Evolutionary conservation across 2,797 vertebrate genomes (phyloP), one percentile per base, ranked within the genome.

Genomic region (Cuculus canorus): DNA sequence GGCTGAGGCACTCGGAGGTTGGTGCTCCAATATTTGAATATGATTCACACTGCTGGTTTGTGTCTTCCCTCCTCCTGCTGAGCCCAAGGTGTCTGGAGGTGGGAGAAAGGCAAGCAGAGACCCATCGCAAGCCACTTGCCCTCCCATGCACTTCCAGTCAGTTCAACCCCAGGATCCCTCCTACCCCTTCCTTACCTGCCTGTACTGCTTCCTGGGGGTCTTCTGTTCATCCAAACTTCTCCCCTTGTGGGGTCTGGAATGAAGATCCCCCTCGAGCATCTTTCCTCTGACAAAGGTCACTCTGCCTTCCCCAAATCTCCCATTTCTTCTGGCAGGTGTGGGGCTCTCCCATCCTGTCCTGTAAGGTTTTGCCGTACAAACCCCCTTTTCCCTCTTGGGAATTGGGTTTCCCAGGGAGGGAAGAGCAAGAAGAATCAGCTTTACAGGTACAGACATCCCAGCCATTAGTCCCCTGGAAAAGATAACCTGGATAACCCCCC

Each of bases 121-220:
- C 48, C 39, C 53, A 45, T 53, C 50, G 37, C 39, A 27, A 68
- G 18, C 25, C 4, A 4, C 39, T 66, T 82, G 17, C 19, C 21
- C 35, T 76, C 33, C 21, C 11, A 10, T 33, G 10, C 2, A 0
- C 25, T 18, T 59, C 47, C n/a, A 56, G 43, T 5, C 35, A 22
- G 23, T 27, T 82, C 32, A 41, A 65, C 11, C 9, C 22, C n/a
- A 22, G 73, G 56, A 35, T 90, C 33, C 17, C 3, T 45, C 75
- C 61, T 17, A 19, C 3, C 50, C 35, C 50, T 83, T 41, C 64
- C 79, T 54, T 18, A 45, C 37, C 63, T 10, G n/a, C 43, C 69
- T 27, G 45, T 0, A 0, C 11, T 0, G 0, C 56, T 79, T 37
- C 53, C 35, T 1, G 0, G 17, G 2, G 54, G 10, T 52, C 27